Evolutionary conservation across 2,888 invertebrate species (phyloP), one percentile per base, ranked within the genome.

Genomic region (Mythimna ferrago): DNA sequence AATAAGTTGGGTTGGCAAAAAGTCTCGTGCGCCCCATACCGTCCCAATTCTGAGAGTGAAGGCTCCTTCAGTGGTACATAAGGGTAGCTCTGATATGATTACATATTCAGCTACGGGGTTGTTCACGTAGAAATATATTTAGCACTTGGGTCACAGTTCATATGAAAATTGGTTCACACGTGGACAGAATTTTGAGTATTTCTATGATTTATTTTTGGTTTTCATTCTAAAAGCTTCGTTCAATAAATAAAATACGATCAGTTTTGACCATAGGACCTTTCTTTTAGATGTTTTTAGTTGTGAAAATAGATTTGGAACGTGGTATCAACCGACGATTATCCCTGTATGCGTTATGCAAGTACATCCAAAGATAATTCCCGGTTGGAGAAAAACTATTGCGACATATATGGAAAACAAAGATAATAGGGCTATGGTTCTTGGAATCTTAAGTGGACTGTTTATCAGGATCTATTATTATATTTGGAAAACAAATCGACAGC

Each of bases 71-170:
- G 56, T 48, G 67, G 62, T 54, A 70, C 48, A 66, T 53, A 73
- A 76, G 71, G 70, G 76, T 75, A 73, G 35, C 38, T 74, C 38
- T 76, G 79, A 84, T 81, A 78, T 78, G 76, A 86, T 83, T 86
- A 81, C 76, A 77, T 26, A 78, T 75, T 81, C 79, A 78, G 76
- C 65, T 73, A 73, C 76, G 58, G 60, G 48, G 54, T 62, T 74
- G 58, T 69, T 76, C 69, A 69, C 19, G 44, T 44, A 56, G 21
- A 66, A 80, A 76, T 75, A 75, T 80, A 64, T 80, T 75, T 48
- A 56, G 65, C 10, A 44, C 41, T 44, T 44, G 61, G 35, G 26
- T 51, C 54, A 61, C 38, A 32, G 48, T 56, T 78, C 38, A 41
- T 78, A 71, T 71, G 48, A 78, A 48, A 53, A 48, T 21, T 11